Evolutionary conservation across 2,888 invertebrate genomes (phyloP).

Genomic region (Drosophila diplacantha): DNA sequence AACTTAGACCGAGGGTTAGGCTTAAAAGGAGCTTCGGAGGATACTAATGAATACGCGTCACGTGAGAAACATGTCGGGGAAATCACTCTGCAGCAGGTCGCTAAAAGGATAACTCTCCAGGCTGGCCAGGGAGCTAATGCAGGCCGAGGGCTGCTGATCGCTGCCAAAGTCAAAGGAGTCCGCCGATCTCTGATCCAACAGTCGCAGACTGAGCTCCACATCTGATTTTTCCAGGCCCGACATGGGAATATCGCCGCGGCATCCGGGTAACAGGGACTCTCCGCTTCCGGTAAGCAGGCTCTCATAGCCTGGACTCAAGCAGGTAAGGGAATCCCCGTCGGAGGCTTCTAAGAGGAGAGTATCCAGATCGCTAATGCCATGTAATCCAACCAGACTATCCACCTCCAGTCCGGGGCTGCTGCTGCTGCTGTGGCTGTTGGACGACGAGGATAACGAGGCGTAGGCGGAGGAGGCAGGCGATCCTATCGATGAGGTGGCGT

Average conservation of each 20-base stretch:
- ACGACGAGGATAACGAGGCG: conserved; percentile 60
- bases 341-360: conserved; percentile 78
- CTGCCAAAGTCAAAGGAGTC: conserved; percentile 74
- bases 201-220: conserved; percentile 73
- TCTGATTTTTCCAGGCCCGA: conserved; percentile 68
- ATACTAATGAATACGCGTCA: conserved; percentile 60
- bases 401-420: conserved; percentile 53
- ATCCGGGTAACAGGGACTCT: conserved; percentile 41
- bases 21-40: conserved; percentile 39
- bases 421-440: conserved; percentile 42
- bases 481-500: conserved; percentile 57
- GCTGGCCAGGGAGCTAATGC: conserved; percentile 73
- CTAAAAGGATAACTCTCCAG: conserved; percentile 75
- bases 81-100: conserved; percentile 74
- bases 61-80: conserved; percentile 76
- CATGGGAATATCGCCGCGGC: conserved; percentile 53
- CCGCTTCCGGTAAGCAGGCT: conserved; percentile 39
- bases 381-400: conserved; percentile 52
- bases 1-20: conserved; percentile 49
- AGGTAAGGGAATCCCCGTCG: conserved; percentile 80
- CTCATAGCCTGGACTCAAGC: conserved; percentile 68
- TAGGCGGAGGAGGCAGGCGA: conserved; percentile 61
- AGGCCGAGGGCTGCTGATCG: conserved; percentile 72
- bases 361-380: conserved; percentile 69
- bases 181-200: conserved; percentile 74